phyloP scores from a whole-genome alignment of 2,888 invertebrate species.

The Nomada fabriciana region DNA sequence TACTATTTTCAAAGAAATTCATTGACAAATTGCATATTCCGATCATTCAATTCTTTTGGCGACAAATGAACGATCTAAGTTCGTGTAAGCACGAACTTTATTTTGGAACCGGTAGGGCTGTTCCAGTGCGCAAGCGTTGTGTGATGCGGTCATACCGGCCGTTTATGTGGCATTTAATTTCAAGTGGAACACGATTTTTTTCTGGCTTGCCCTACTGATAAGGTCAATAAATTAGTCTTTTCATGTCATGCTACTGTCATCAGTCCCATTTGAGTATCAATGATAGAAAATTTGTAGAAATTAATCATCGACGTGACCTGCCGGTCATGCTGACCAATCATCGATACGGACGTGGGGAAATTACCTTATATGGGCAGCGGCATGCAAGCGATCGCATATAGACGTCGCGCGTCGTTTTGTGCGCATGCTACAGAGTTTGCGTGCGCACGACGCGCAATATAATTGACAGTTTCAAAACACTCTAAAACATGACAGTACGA shows the following conservation, averaged over 20 bases:
- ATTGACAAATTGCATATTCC: background rate
- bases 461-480: conserved; percentile 37
- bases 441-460: conserved; percentile 56
- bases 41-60: conserved; percentile 4
- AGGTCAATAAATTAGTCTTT: background rate
- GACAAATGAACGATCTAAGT: background rate
- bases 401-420: conserved; percentile 60
- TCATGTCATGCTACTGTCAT: background rate
- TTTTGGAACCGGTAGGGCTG: conserved; percentile 58
- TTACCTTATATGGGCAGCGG: conserved; percentile 85
- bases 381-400: conserved; percentile 69
- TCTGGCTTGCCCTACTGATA: background rate
- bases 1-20: conserved; percentile 17
- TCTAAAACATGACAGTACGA: background rate
- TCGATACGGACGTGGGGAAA: conserved; percentile 84
- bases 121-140: conserved; percentile 58
- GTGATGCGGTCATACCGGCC: conserved; percentile 57
- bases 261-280: conserved; percentile 29
- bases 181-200: conserved; percentile 51
- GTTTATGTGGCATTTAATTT: conserved; percentile 70
- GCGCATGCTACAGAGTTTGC: conserved; percentile 65
- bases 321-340: conserved; percentile 82
- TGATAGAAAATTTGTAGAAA: conserved; percentile 61
- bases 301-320: conserved; percentile 78
- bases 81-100: conserved; percentile 29